A percentile compares a stretch with the other conserved stretches of the same genome.
Conservation (phyloP, 2,888 invertebrate species). For the Pantelozetes paolii region DNA sequence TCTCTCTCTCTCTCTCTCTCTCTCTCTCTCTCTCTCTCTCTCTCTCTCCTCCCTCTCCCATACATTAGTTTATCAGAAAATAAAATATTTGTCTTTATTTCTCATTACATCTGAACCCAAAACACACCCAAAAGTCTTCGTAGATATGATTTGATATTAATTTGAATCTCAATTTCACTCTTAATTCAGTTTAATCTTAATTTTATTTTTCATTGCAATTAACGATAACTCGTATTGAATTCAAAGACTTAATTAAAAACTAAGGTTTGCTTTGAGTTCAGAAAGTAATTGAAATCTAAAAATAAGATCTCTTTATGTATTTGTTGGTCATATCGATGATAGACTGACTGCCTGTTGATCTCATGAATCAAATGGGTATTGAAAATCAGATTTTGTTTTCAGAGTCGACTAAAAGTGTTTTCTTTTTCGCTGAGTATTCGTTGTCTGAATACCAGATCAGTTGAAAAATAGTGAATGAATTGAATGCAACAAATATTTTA, state of each 20-base stretch:
- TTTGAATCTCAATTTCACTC: background rate
- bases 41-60: too few relatives aligned
- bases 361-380: background rate
- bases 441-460: background rate
- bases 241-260: background rate
- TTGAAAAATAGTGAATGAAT: background rate
- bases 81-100: background rate
- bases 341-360: conserved; percentile 25
- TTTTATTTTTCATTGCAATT: background rate
- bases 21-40: too few relatives aligned
- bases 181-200: background rate
- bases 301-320: background rate
- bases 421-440: too few relatives aligned
- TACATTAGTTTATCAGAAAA: background rate
- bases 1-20: too few relatives aligned
- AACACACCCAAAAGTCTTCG: conserved; percentile 16
- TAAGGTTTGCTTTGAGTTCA: background rate
- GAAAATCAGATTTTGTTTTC: too few relatives aligned
- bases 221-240: background rate
- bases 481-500: background rate
- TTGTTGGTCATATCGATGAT: background rate
- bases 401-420: too few relatives aligned
- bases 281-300: background rate
- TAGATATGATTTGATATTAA: background rate
- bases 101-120: background rate